Base-by-base conservation (phyloP, 2,113 vertebrate genomes). In the Morone saxatilis region DNA sequence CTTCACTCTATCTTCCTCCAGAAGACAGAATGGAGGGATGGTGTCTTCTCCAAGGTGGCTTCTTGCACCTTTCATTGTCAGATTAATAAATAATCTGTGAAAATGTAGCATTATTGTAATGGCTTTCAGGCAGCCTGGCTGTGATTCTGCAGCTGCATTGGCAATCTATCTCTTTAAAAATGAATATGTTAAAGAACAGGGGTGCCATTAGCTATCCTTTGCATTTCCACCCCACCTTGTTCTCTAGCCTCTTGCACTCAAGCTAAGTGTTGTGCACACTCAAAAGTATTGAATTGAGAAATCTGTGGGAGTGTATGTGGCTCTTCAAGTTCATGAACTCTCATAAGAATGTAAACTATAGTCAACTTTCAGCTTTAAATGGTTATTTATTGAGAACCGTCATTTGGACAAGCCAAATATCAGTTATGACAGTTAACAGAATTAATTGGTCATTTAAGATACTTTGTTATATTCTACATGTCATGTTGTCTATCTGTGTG, bases 41-140 rank as follows among this genome's bases (percentile, higher is more conserved):
- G 60, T 53, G 71, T 84, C 83, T 85, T 87, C 83, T 90, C 76
- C 63, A 85, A 83, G 86, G 86, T 84, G 84, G 90, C 88, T 93
- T 94, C 91, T 94, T 89, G 87, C 94, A 93, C 91, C 85, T 96
- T 81, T 71, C 89, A 53, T 81, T 75, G 86, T 85, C 48, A 59
- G 85, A 95, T 96, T 89, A 96, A 96, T 96, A 96, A 96, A 93
- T 96, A 90, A 95, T 95, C 92, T 86, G 84, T 84, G 89, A 91
- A 93, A 95, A 93, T 95, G 93, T 83, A 66, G 79, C 86, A 77
- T 93, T 92, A 95, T 93, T 93, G 93, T 90, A 94, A 93, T 94
- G 94, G 94, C 93, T 95, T 93, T 95, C 89, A 91, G 92, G 88
- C 87, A 70, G 80, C 84, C 83, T 51, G 79, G 78, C 71, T 85